Base-by-base conservation (phyloP, 2,113 vertebrate species). In the Tyrannus savana region DNA sequence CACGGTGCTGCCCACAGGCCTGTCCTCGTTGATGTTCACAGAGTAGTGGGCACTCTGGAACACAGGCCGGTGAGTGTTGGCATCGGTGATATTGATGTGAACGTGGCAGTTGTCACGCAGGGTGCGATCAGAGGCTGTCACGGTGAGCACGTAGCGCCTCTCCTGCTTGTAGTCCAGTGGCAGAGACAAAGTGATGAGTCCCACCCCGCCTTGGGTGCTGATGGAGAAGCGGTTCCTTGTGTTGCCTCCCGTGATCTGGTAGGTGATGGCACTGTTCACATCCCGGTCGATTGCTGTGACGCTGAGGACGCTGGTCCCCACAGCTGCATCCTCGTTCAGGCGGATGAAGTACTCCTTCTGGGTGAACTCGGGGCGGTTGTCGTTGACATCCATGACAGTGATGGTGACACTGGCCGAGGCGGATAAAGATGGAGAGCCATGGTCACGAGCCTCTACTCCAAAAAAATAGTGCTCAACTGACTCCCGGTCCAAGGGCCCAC, bases 81-180 rank as follows among this genome's bases (percentile, higher is more conserved):
- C 99, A 12, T 99, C 99, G 0, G 99, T 99, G 94, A 99, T 99
- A 97, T 99, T 99, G 96, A 99, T 98, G 84, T 99, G 99, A 72
- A 99, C 98, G 0, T 99, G 98, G 93, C 99, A 99, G 85, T 98
- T 99, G 96, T 99, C 99, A 1, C 99, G 99, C 52, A 99, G 98
- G 9, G 99, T 99, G 64, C 99, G 98, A 92, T 99, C 99, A 0
- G 99, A 99, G 27, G 99, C 99, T 0, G 99, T 99, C 81, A 99
- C 98, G 0, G 99, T 99, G 47, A 99, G 97, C 72, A 99, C 99
- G 1, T 99, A 99, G 39, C 99, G 98, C 22, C 99, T 98, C 96
- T 99, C 99, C 96, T 99, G 99, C 96, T 99, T 99, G 97, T 99
- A 99, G 98, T 99, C 99, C 94, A 99, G 95, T 0, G 99, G 99